Base-by-base conservation (phyloP, 2,888 invertebrate genomes). In the Chirona hameri region DNA sequence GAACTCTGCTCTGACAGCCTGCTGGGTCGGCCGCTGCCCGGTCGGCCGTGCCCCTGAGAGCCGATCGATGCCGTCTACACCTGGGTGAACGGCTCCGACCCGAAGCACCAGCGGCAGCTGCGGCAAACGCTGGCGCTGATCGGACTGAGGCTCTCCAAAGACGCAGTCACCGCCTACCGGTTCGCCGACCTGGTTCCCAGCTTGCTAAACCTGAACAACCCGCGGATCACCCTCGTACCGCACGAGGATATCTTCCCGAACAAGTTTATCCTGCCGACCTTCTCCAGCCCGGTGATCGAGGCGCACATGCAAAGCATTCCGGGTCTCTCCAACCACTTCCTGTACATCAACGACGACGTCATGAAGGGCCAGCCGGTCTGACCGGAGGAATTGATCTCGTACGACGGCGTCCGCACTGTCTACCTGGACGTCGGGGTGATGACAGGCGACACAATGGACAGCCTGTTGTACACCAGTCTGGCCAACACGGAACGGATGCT, bases 281-380 rank as follows among this genome's bases (percentile, higher is more conserved):
- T 94, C 88, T 93, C 93, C 84, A 94, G 94, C 87, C 92, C 92
- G 4, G 92, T 93, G 29, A 93, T 93, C 85, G 93, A 93, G 88
- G 89, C 90, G 84, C 91, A 93, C 87, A 88, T 93, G 83, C 91
- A 91, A 86, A 89, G 90, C 85, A 95, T 95, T 85, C 92, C 93
- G 52, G 93, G 92, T 81, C 88, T 95, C 21, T 94, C 94, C 0
- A 91, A 93, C 84, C 91, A 92, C 85, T 95, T 94, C 87, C 89
- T 95, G 79, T 95, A 95, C 87, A 89, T 95, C 85, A 94, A 94
- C 86, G 94, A 94, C 87, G 94, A 95, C 87, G 91, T 94, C 46
- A 91, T 93, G 87, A 89, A 95, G 85, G 93, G 93, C 0, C 90
- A 90, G n/a, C 91, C 92, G 65, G 90, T 94, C 0, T 93, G 92